Percentiles rank a stretch among this genome's conserved stretches.
Evolutionary conservation across 1,140 invertebrate species (phyloP).

Genomic region (Campoletis sonorensis): DNA sequence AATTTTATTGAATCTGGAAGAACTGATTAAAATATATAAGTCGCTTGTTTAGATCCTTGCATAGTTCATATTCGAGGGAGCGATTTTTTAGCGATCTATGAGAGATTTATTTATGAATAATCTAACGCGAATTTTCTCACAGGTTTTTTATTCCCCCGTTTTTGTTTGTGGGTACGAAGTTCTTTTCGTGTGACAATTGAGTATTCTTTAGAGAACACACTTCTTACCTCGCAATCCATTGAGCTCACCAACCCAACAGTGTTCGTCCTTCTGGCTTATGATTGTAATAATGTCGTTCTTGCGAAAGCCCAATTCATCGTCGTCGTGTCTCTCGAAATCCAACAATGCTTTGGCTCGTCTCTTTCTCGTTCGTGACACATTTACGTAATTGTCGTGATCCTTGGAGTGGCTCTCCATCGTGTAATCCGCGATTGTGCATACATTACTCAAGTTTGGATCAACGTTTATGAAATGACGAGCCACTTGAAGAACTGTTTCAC

Average conservation of each 20-base stretch:
- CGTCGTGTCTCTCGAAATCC: conserved; percentile 98
- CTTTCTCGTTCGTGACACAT: conserved; percentile 90
- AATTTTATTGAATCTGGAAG: too few species aligned
- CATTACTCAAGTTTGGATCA: conserved; percentile 85
- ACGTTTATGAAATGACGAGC: conserved; percentile 91
- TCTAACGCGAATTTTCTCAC: background rate
- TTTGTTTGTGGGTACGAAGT: too few species aligned
- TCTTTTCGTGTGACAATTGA: too few species aligned
- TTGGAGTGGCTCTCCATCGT: conserved; percentile 95
- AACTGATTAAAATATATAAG: too few species aligned
- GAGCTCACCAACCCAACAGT: conserved; percentile 99
- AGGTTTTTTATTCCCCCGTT: too few species aligned
- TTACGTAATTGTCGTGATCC: conserved; percentile 96
- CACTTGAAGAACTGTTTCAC: conserved; percentile 95
- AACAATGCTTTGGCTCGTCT: conserved; percentile 96
- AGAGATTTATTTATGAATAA: background rate
- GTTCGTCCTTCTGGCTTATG: conserved; percentile 98
- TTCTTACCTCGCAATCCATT: conserved; percentile 91
- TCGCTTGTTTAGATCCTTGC: too few species aligned
- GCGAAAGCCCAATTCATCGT: conserved; percentile 98
- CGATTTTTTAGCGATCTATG: conserved; percentile 1
- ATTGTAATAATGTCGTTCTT: conserved; percentile 99
- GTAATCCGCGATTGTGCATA: conserved; percentile 94
- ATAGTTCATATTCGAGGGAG: too few species aligned
- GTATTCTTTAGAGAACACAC: too few species aligned